Evolutionary conservation across 1,140 invertebrate species (phyloP), one percentile per base, ranked within the genome.

Genomic region (Microplitis demolitor): DNA sequence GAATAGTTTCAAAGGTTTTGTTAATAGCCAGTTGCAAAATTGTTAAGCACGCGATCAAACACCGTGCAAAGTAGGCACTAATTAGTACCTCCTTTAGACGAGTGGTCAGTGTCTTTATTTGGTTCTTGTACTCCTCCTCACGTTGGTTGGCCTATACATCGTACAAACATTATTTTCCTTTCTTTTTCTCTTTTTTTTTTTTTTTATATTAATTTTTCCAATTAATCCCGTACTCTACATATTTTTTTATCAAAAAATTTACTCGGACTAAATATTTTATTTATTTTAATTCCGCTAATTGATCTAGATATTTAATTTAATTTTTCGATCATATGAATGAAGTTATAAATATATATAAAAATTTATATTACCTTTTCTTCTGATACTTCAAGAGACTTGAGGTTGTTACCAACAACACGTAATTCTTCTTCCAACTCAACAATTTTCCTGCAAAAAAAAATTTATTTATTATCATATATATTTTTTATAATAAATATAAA

Each of bases 101-200:
- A 87, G 96, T 95, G 85, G 96, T 98, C 87, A 99, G 92, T 88
- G 96, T 97, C 92, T 99, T 98, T 92, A 99, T 99, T 91, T 99
- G 97, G 89, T 98, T 96, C 92, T 99, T 99, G 92, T 99, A 99
- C 88, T 98, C 97, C 91, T 99, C 98, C 90, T 99, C 98, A 87
- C 98, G 95, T 92, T 99, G 98, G 90, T 98, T 98, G 90, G 97
- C 96, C 97, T 98, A 92, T 73, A 75, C 79, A 84, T 76, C 37
- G 33, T 39, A 39, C 37, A 64, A 54, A 54, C 24, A 24, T 24
- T 24, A 24, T 24, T 24, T 24, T 24, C 24, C 24, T 24, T 24
- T 24, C 24, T 24, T 24, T 24, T 24, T 24, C 24, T 24, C 24
- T 24, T 24, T 24, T 24, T 24, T 24, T 24, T 24, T 24, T 24